Base-by-base conservation (phyloP, 2,888 invertebrate genomes). In the Leucophora obtusa region DNA sequence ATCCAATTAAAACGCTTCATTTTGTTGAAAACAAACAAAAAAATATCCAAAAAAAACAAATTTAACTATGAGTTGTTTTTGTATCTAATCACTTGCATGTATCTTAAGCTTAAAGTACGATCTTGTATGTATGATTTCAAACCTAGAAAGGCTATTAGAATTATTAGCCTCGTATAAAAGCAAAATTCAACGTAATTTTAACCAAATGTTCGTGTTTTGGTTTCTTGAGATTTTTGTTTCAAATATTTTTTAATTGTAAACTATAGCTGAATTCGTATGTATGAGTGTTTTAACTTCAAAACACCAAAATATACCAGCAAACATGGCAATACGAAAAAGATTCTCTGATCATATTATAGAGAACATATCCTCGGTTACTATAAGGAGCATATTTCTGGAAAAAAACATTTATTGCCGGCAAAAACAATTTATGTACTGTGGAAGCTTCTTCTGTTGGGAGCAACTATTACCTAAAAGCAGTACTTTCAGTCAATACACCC, bases 1-100 rank as follows among this genome's bases (percentile, higher is more conserved):
- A 81, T 77, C 81, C 77, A 81, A 81, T 81, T 81, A 81, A 81
- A 77, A 74, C 70, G 81, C 77, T 81, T 73, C 73, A 77, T 71
- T 80, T 77, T 81, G 77, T 77, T 71, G 76, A 72, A 71, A 76
- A 33, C 33, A 59, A 54, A n/a, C 35, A 28, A 35, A 70, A 38
- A 24, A 54, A 15, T 28, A 70, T 43, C 60, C 21, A 56, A 33
- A 43, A 62, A 33, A 21, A 7, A 15, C 35, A 54, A 70, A 24
- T 59, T 66, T 43, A 43, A 71, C 63, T 74, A 74, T 70, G 43
- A 76, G 17, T 71, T 71, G 51, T 60, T 75, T 28, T 71, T 81
- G 18, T 66, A 72, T 76, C 72, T 81, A 81, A 81, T 81, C 81
- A 66, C 73, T 77, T 74, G 81, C 73, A 81, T 81, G 77, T 81